Base-by-base conservation (phyloP, 2,113 vertebrate genomes). In the Clarias gariepinus region DNA sequence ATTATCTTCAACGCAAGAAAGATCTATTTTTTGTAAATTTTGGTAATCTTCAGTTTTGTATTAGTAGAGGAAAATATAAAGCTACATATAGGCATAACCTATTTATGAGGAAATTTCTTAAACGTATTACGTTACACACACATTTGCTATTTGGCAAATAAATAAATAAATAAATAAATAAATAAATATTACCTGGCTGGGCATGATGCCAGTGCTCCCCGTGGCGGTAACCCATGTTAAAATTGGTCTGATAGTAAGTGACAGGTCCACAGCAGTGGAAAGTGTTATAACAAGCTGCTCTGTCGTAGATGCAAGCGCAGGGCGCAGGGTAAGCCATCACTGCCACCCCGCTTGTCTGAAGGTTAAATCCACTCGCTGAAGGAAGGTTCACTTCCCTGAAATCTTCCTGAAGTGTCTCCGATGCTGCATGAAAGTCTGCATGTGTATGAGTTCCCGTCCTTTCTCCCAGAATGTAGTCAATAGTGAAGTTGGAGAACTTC, bases 391-490 rank as follows among this genome's bases (percentile, higher is more conserved):
- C 15, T 85, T 74, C 6, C 9, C 66, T 0, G 64, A 83, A 19
- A 63, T 77, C 13, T 61, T 47, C 25, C 57, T 9, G 25, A 47
- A 80, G 74, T n/a, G n/a, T 41, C 12, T 47, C n/a, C 3, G 57
- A 12, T 85, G 85, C 64, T 82, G 77, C 3, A 68, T 85, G 57
- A 87, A 47, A 41, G 1, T 88, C 21, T 76, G 33, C 47, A 53
- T 68, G 74, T 36, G 86, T 68, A 7, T 86, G 80, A 80, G 64
- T 57, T 18, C 16, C 89, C 4, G 89, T 81, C 60, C 52, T 87
- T 68, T 92, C 91, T 23, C 92, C 91, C 2, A 95, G 87, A 86
- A 95, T 95, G 87, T 91, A 91, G 79, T 93, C 92, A 86, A 95
- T 94, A 89, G 93, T 93, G 90, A 95, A 95, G 91, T 94, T 91